A percentile compares a stretch with the other conserved stretches of the same genome.
Conservation (phyloP, 2,113 vertebrate genomes). For the Scolopax mira region DNA sequence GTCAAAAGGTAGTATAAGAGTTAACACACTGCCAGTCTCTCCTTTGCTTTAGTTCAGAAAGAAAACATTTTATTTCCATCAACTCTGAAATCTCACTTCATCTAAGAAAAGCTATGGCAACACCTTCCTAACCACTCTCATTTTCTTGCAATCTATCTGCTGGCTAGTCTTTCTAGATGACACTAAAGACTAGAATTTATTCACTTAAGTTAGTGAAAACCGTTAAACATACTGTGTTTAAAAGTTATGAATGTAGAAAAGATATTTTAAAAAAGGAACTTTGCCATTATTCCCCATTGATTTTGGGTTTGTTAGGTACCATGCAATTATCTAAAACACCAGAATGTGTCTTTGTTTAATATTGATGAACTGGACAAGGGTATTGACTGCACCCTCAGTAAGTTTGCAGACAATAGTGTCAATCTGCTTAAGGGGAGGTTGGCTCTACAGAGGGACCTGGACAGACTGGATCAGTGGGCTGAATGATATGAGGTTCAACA, state of each 20-base stretch:
- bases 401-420: neutral
- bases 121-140: neutral
- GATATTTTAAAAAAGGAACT: neutral
- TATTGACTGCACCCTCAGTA: neutral
- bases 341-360: neutral
- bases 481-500: accelerated
- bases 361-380: neutral
- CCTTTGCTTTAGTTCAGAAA: neutral
- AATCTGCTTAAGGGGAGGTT: neutral
- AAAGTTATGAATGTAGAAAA: neutral
- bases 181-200: neutral
- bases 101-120: neutral
- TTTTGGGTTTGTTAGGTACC: neutral
- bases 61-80: neutral
- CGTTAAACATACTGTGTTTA: neutral
- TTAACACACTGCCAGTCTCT: neutral
- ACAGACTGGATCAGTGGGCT: accelerated
- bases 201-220: neutral
- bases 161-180: neutral
- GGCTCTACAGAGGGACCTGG: neutral
- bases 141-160: neutral
- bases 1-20: neutral
- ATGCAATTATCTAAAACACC: neutral
- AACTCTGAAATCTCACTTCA: neutral
- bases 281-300: neutral